phyloP scores from a whole-genome alignment of 2,113 vertebrate species.

The Stigmatopora argus region DNA sequence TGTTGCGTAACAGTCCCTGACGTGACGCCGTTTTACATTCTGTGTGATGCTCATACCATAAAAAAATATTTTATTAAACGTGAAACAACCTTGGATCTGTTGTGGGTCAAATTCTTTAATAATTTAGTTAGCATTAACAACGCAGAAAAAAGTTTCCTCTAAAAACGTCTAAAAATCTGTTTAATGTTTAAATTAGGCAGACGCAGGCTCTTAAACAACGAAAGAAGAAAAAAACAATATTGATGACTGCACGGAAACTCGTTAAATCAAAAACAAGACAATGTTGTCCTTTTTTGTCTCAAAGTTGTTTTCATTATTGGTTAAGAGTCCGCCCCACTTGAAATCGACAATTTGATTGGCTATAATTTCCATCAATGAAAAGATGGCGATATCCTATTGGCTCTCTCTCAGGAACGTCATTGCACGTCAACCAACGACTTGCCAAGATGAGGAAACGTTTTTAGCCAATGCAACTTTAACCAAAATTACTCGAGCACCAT shows the following conservation, averaged over 20 bases:
- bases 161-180: background rate
- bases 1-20: conserved; percentile 57
- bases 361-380: conserved; percentile 41
- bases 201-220: background rate
- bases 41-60: background rate
- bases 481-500: conserved; percentile 25
- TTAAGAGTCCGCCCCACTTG: conserved; percentile 38
- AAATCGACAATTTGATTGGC: conserved; percentile 39
- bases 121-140: background rate
- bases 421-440: conserved; percentile 34
- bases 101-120: background rate
- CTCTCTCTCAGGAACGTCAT: conserved; percentile 14
- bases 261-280: background rate
- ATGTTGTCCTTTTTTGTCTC: conserved; percentile 35
- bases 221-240: background rate
- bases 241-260: no score
- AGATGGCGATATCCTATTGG: conserved; percentile 43
- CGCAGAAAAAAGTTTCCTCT: background rate
- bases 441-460: conserved; percentile 61
- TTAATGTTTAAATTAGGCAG: background rate
- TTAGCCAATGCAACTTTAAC: conserved; percentile 48
- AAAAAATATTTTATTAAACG: background rate
- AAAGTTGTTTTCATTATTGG: conserved; percentile 70
- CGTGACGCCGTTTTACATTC: conserved; percentile 42
- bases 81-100: background rate